Percentiles rank a stretch among this genome's conserved stretches.
Conservation (phyloP, 2,888 invertebrate genomes). For the Melolontha melolontha region DNA sequence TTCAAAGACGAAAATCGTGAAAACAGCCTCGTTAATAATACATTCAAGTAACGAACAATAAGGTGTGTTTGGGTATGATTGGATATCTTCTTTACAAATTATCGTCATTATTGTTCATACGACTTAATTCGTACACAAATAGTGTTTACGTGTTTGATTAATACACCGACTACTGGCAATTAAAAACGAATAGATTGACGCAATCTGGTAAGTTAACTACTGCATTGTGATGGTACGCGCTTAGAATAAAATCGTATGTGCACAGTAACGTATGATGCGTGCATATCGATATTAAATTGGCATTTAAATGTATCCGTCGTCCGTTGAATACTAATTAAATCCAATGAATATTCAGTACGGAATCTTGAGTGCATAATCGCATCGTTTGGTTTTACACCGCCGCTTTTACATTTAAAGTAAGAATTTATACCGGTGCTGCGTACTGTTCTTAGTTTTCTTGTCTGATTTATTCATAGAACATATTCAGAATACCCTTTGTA, state of each 20-base stretch:
- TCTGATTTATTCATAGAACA: too few species aligned
- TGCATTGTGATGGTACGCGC: slow-evolving; percentile 30
- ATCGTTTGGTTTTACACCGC: slow-evolving; percentile 25
- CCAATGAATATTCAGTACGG: slow-evolving; percentile 38
- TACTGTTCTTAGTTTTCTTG: neutral
- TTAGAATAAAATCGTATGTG: slow-evolving; percentile 16
- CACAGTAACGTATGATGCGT: slow-evolving; percentile 34
- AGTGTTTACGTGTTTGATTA: slow-evolving; percentile 22
- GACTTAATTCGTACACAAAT: slow-evolving; percentile 14
- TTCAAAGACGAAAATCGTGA: too few species aligned
- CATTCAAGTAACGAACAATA: too few species aligned
- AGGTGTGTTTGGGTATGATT: too few species aligned
- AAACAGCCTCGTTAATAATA: too few species aligned
- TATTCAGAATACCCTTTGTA: too few species aligned
- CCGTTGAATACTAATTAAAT: slow-evolving; percentile 39
- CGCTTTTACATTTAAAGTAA: slow-evolving; percentile 25
- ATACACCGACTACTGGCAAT: slow-evolving; percentile 22
- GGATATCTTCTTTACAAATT: too few species aligned
- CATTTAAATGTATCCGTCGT: slow-evolving; percentile 38
- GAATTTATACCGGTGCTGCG: slow-evolving; percentile 16
- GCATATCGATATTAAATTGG: slow-evolving; percentile 39
- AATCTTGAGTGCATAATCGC: slow-evolving; percentile 31
- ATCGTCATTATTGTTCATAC: too few species aligned
- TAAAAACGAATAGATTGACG: slow-evolving; percentile 24
- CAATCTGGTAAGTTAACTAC: slow-evolving; percentile 12